Evolutionary conservation across 1,140 invertebrate species (phyloP), one percentile per base, ranked within the genome.

Genomic region (Plutomurus gul): DNA sequence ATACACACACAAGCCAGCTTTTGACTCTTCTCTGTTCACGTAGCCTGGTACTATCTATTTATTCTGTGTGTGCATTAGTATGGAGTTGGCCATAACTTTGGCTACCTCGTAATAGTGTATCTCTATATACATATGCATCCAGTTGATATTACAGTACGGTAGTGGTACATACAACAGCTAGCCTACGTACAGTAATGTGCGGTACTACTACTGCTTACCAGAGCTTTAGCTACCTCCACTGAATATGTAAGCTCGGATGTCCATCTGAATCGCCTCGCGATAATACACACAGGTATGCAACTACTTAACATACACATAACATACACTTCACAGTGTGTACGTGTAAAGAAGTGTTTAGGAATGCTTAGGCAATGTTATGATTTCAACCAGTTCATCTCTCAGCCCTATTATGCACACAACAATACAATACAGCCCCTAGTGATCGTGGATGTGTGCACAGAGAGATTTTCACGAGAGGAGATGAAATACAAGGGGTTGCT

Each of bases 111-210:
- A n/a, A 33, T 30, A 33, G 27, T 11, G 25, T 27, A 13, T 13
- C 51, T 25, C 36, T 65, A n/a, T 65, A 33, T 36, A 65, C 27
- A 51, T 5, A 25, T 56, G 22, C 30, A 27, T 7, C 47, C 36
- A 33, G 30, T n/a, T 36, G 56, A 65, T 65, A 65, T 33, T 65
- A 65, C 25, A 33, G 56, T 65, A 65, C 27, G 30, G 30, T 65
- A 36, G 56, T 65, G 30, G 56, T 65, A 33, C 27, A n/a, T n/a
- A n/a, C n/a, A n/a, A n/a, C n/a, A n/a, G n/a, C n/a, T n/a, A n/a
- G n/a, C n/a, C 56, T 65, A 65, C 56, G 27, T 30, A 65, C 56
- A 65, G 56, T 65, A 65, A 65, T 65, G 56, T 65, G 56, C 56
- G 56, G 56, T 65, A 33, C 56, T 65, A 51, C n/a, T n/a, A 51